Percentiles rank a stretch among this genome's conserved stretches.
Conservation (phyloP, 2,888 invertebrate genomes). For the Cenopis cana region DNA sequence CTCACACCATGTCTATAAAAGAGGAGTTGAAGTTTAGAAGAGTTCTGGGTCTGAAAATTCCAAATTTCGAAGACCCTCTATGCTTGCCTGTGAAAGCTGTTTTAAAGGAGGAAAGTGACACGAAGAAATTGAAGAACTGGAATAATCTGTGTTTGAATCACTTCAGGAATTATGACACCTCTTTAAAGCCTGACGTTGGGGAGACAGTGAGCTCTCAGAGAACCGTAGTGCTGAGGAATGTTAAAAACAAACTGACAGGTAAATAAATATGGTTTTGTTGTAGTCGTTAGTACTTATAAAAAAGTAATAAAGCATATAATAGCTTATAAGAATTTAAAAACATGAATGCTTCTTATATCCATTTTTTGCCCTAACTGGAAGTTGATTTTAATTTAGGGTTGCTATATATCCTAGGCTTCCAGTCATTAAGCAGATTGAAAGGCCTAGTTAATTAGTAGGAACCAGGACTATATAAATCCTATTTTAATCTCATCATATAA, state of each 20-base stretch:
- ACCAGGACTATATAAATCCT: too few relatives aligned
- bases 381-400: too few relatives aligned
- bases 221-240: constrained; percentile 67
- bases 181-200: constrained; percentile 62
- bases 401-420: too few relatives aligned
- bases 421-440: too few relatives aligned
- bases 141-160: constrained; percentile 73
- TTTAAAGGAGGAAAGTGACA: constrained; percentile 56
- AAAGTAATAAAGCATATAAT: too few relatives aligned
- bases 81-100: constrained; percentile 73
- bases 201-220: constrained; percentile 62
- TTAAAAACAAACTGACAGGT: constrained; percentile 67
- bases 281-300: neutral
- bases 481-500: too few relatives aligned
- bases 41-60: constrained; percentile 63
- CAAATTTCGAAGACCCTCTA: constrained; percentile 75
- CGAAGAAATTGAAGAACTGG: constrained; percentile 67
- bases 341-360: too few relatives aligned
- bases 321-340: too few relatives aligned
- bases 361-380: too few relatives aligned
- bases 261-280: constrained; percentile 48
- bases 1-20: constrained; percentile 23
- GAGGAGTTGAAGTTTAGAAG: constrained; percentile 53
- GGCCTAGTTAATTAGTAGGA: too few relatives aligned
- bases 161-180: constrained; percentile 61